Conservation (phyloP, 2,113 vertebrate genomes). For the Phalacrocorax brasilianus region DNA sequence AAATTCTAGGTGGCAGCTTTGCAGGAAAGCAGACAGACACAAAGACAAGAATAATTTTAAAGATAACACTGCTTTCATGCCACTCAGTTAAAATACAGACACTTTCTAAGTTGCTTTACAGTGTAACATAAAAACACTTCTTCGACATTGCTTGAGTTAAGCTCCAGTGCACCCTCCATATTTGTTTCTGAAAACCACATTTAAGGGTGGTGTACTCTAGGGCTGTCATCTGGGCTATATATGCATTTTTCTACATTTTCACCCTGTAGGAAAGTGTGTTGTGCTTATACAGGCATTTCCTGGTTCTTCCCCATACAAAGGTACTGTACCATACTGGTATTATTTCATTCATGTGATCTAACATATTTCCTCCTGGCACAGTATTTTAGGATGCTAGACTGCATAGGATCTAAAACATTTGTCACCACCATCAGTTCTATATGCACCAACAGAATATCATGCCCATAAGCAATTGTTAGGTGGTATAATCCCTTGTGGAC, state of each 20-base stretch:
- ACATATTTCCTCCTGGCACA: not conserved
- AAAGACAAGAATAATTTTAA: not conserved
- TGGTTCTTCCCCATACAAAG: not conserved
- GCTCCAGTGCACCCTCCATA: not conserved
- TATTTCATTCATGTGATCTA: not conserved
- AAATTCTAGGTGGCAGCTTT: not conserved
- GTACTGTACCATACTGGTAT: not conserved
- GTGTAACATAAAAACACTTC: not conserved
- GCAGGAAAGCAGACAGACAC: not conserved
- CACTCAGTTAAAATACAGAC: not conserved
- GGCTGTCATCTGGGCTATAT: not conserved
- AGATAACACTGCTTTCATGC: not conserved
- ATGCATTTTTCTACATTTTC: not conserved
- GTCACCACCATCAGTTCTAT: not conserved
- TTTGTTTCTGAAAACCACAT: not conserved
- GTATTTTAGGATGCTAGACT: not conserved
- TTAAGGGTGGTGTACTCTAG: not conserved
- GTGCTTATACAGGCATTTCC: not conserved
- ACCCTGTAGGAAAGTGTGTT: not conserved
- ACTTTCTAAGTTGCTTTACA: not conserved
- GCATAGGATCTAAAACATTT: not conserved
- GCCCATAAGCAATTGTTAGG: not conserved
- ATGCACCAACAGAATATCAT: not conserved
- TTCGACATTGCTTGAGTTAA: not conserved
- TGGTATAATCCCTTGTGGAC: not conserved